Evolutionary conservation across 2,888 invertebrate genomes (phyloP).

Genomic region (Diaphora mendica): DNA sequence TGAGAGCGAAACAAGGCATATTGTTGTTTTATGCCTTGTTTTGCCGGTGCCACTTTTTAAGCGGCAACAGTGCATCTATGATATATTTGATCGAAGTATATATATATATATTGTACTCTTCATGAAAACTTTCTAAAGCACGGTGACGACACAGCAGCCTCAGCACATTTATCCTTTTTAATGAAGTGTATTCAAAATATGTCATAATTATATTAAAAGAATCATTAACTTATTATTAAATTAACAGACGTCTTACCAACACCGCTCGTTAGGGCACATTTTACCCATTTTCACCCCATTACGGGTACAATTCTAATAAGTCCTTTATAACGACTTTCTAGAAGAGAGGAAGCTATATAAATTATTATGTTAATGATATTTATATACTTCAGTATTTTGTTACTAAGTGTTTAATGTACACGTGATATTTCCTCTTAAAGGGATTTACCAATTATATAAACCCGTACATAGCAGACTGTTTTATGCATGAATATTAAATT

Average conservation of each 20-base stretch:
- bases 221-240: conserved; percentile 44
- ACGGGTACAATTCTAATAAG: conserved; percentile 37
- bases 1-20: no score
- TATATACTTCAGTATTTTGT: neutral
- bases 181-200: conserved; percentile 37
- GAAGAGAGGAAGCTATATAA: conserved; percentile 17
- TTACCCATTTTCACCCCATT: conserved; percentile 37
- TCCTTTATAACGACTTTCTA: conserved; percentile 33
- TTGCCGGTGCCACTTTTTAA: no score
- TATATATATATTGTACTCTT: conserved; percentile 1
- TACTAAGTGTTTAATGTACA: neutral
- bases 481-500: no score
- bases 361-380: conserved; percentile 4
- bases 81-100: no score
- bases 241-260: conserved; percentile 31
- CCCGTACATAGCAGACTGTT: neutral
- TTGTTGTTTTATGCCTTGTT: no score
- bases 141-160: conserved; percentile 6
- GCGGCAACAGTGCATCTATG: no score
- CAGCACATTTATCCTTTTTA: conserved; percentile 29
- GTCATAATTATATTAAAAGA: conserved; percentile 37
- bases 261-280: conserved; percentile 34
- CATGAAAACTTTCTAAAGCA: neutral
- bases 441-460: neutral
- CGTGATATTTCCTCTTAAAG: neutral